These are phyloP conservation scores for Gymnoscopelus microlampas DNA, from an alignment of 2,797 vertebrate species.

Conservation along the genomic window DNA sequence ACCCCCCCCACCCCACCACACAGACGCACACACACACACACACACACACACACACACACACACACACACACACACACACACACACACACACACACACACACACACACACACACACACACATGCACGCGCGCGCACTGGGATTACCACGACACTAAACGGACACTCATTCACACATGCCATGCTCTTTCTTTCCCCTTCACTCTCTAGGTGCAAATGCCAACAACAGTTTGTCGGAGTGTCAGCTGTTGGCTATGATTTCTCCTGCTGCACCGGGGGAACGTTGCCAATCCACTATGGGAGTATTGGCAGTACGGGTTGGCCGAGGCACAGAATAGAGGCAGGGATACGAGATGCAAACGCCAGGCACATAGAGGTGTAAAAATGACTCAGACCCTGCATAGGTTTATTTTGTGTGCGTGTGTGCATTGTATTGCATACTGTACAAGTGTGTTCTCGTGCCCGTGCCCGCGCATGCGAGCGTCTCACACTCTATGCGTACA, in stretches of 20 bases:
- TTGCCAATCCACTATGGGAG: conserved; percentile 43
- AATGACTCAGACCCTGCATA: conserved; percentile 24
- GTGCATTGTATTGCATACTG: conserved; percentile 5
- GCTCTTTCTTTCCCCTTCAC: conserved; percentile 23
- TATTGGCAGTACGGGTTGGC: conserved; percentile 32
- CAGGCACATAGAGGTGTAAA: conserved; percentile 31
- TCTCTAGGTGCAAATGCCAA: conserved; percentile 37
- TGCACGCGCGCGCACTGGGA: neutral
- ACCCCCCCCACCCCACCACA: neutral
- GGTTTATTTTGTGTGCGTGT: too few species aligned
- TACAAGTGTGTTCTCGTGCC: neutral
- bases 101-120: neutral
- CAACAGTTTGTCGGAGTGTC: conserved; percentile 53
- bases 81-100: too few species aligned
- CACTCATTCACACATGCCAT: conserved; percentile 29
- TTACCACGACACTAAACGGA: conserved; percentile 5
- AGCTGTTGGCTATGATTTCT: conserved; percentile 40
- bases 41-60: too few species aligned
- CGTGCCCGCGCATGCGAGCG: neutral
- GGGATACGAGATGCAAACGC: conserved; percentile 31
- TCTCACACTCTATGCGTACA: conserved; percentile 4
- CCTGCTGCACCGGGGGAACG: conserved; percentile 21
- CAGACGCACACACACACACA: neutral
- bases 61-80: neutral
- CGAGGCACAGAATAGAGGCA: conserved; percentile 34